A percentile compares a stretch with the other conserved stretches of the same genome.
These are phyloP conservation scores for Macropis europaea DNA, from an alignment of 2,888 invertebrate genomes.

Conservation along the genomic window DNA sequence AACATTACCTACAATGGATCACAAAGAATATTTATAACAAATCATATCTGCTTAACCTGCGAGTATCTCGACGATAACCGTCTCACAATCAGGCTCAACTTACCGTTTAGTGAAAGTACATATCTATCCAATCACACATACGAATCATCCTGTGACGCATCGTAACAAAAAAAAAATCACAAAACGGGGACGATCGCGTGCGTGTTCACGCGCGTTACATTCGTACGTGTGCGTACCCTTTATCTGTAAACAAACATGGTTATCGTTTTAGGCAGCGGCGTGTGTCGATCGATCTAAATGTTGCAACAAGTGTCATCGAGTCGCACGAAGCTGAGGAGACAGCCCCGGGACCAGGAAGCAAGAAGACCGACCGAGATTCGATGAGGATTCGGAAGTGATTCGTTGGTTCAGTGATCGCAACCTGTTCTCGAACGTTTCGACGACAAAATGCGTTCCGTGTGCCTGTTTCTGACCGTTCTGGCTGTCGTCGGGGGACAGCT, in stretches of 20 bases:
- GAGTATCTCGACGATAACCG: too few species aligned
- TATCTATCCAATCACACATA: too few species aligned
- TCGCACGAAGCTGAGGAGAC: not conserved
- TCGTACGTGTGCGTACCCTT: not conserved
- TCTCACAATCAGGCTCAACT: too few species aligned
- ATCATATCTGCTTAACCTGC: too few species aligned
- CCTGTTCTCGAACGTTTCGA: not conserved
- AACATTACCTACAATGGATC: too few species aligned
- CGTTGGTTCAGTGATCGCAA: not conserved
- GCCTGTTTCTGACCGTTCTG: conserved; percentile 16
- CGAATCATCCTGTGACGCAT: too few species aligned
- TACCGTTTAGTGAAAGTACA: too few species aligned
- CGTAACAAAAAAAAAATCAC: too few species aligned
- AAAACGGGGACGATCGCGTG: too few species aligned
- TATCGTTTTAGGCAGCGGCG: not conserved
- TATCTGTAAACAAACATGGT: conserved; percentile 19
- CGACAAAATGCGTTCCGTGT: conserved; percentile 36
- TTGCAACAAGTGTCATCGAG: conserved; percentile 31
- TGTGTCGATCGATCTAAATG: conserved; percentile 6
- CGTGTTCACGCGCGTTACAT: too few species aligned
- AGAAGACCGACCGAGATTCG: not conserved
- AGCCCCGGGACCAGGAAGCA: too few species aligned
- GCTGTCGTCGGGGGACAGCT: conserved; percentile 23
- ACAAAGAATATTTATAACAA: too few species aligned
- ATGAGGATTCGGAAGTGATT: not conserved